Evolutionary conservation across 2,113 vertebrate genomes (phyloP).

Genomic region (Lophura nycthemera): DNA sequence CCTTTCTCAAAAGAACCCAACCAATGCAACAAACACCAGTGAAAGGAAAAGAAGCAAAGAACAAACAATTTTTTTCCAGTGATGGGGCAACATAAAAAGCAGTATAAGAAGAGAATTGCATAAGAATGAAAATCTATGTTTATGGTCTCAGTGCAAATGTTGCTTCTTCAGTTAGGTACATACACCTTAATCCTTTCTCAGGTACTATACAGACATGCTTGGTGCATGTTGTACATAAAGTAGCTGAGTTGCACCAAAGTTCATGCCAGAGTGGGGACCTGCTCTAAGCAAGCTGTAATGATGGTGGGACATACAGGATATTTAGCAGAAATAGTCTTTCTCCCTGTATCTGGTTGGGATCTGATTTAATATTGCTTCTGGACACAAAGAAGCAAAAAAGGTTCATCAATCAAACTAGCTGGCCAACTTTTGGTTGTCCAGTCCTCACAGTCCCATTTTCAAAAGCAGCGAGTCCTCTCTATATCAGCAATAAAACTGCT

Average conservation of each 20-base stretch:
- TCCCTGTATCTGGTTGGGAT: neutral
- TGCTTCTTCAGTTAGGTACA: neutral
- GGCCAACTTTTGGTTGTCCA: neutral
- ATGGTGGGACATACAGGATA: neutral
- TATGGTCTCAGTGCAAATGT: neutral
- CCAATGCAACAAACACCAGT: neutral
- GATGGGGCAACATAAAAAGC: neutral
- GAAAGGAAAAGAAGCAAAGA: neutral
- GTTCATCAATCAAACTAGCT: neutral
- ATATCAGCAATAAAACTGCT: neutral
- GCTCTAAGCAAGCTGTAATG: neutral
- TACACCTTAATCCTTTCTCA: neutral
- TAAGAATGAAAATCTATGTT: neutral
- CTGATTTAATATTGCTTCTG: neutral
- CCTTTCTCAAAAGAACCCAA: neutral
- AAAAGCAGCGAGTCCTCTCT: neutral
- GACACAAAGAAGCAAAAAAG: neutral
- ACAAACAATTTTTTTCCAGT: neutral
- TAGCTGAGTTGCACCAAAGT: neutral
- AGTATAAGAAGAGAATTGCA: neutral
- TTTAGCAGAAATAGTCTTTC: neutral
- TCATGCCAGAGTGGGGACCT: neutral
- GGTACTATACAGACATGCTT: neutral
- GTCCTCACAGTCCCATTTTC: neutral
- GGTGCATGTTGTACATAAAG: neutral